Percentiles rank a stretch among this genome's conserved stretches.
Conservation (phyloP, 2,113 vertebrate species). For the Cephalopholis sonnerati region DNA sequence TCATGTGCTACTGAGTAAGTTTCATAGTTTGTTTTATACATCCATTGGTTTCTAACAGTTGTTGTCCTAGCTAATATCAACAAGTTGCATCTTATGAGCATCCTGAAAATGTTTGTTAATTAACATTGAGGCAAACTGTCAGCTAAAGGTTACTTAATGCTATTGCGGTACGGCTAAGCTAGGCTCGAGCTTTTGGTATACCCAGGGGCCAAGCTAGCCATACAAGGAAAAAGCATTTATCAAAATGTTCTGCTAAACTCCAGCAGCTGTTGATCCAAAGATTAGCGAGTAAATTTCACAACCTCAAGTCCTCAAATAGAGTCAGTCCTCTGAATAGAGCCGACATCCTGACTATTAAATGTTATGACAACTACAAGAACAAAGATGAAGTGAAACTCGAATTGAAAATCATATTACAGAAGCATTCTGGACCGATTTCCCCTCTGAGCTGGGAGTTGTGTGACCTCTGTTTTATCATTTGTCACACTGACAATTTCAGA, state of each 20-base stretch:
- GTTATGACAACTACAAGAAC: not conserved
- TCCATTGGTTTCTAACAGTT: not conserved
- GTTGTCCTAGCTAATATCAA: not conserved
- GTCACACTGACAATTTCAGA: constrained; percentile 44
- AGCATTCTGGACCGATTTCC: not conserved
- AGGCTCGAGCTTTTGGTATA: not conserved
- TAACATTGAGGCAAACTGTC: not conserved
- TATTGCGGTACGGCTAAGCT: not conserved
- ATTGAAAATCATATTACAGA: constrained; percentile 10
- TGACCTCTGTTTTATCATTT: constrained; percentile 36
- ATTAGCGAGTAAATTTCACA: not conserved
- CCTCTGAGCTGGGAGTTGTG: not conserved
- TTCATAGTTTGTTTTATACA: too few relatives aligned
- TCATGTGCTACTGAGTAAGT: too few relatives aligned
- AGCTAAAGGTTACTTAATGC: not conserved
- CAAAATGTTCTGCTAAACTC: too few relatives aligned
- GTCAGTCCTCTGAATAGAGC: not conserved
- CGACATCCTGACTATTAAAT: constrained; percentile 1
- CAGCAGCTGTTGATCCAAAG: not conserved
- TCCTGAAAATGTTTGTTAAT: not conserved
- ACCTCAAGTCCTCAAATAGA: too few relatives aligned
- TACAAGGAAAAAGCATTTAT: not conserved
- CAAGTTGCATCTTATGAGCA: not conserved
- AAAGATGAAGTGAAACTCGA: constrained; percentile 33
- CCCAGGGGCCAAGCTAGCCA: not conserved